phyloP scores from a whole-genome alignment of 2,888 invertebrate genomes.

The Drepanosiphum platanoidis region DNA sequence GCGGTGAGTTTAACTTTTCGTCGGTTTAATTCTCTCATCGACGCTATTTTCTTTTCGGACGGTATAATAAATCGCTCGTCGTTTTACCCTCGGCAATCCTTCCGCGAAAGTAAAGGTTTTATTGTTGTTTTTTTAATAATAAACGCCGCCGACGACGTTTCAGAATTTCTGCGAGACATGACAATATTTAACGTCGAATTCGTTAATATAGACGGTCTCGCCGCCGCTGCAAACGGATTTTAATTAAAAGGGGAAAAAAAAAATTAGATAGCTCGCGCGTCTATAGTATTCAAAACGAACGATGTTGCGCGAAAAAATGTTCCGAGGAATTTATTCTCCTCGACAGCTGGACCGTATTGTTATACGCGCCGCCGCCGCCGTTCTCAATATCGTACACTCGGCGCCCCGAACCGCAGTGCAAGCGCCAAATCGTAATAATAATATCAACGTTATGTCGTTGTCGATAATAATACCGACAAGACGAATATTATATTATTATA shows the following conservation, averaged over 20 bases:
- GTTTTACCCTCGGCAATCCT: no score
- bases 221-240: neutral
- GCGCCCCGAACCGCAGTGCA: neutral
- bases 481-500: no score
- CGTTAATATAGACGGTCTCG: neutral
- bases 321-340: neutral
- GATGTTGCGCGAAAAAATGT: neutral
- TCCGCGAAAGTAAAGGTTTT: neutral
- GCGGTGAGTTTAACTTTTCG: no score
- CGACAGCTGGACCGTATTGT: neutral
- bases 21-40: no score
- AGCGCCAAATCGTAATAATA: neutral
- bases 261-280: neutral
- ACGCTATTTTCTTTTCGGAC: neutral
- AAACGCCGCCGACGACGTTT: neutral
- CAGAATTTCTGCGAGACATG: neutral
- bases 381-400: neutral
- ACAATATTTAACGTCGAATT: neutral
- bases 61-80: neutral
- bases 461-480: no score
- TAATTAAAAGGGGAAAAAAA: no score
- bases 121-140: neutral
- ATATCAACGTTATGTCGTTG: no score
- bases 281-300: neutral
- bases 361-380: neutral